phyloP scores from a whole-genome alignment of 2,797 vertebrate species.

The Cottoperca gobio region DNA sequence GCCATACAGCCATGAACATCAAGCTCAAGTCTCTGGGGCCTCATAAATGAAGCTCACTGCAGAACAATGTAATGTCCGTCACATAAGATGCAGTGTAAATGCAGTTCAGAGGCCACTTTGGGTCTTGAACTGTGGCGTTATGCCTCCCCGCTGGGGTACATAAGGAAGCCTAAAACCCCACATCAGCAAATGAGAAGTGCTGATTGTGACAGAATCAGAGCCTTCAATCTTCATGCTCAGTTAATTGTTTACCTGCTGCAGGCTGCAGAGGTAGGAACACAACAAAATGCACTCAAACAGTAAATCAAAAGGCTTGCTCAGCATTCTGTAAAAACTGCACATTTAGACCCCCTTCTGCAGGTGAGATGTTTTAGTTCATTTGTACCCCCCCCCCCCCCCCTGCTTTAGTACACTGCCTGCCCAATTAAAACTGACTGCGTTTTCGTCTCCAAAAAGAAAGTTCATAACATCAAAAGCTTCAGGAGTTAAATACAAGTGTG shows the following conservation, averaged over 20 bases:
- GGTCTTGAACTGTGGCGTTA: slow-evolving; percentile 45
- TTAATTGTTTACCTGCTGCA: slow-evolving; percentile 75
- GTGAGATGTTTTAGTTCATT: slow-evolving; percentile 13
- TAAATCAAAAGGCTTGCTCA: slow-evolving; percentile 51
- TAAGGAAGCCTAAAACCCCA: slow-evolving; percentile 44
- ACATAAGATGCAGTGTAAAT: slow-evolving; percentile 8
- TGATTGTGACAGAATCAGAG: slow-evolving; percentile 64
- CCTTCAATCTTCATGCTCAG: slow-evolving; percentile 32
- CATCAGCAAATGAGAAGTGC: slow-evolving; percentile 73
- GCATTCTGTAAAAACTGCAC: slow-evolving; percentile 43
- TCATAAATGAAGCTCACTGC: slow-evolving; percentile 14
- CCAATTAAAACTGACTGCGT: slow-evolving; percentile 7
- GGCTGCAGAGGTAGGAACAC: slow-evolving; percentile 35
- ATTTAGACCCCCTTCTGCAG: slow-evolving; percentile 26
- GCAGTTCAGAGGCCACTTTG: slow-evolving; percentile 32
- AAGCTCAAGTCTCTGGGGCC: background rate
- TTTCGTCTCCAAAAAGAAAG: background rate
- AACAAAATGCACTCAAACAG: slow-evolving; percentile 38
- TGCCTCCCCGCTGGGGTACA: slow-evolving; percentile 4
- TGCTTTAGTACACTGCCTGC: background rate
- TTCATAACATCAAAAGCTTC: background rate
- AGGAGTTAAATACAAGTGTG: background rate
- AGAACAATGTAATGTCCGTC: slow-evolving; percentile 23
- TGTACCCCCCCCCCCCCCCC: background rate
- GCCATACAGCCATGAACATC: background rate